Base-by-base conservation (phyloP, 2,888 invertebrate genomes). In the Argyra leucocephala region DNA sequence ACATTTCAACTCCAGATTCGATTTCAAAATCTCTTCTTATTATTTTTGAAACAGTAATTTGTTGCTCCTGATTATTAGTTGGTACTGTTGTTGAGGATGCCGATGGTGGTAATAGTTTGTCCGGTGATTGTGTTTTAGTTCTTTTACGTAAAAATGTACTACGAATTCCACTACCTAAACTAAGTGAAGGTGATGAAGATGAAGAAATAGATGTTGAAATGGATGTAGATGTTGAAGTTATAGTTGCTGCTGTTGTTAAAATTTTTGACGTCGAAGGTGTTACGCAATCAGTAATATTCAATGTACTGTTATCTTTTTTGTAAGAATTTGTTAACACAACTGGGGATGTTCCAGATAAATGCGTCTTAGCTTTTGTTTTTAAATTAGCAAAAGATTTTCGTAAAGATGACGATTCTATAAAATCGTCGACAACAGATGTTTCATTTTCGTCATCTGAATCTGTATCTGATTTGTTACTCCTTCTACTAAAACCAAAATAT, bases 1-100 rank as follows among this genome's bases (percentile, higher is more conserved):
- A 70, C 72, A 79, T 75, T 69, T 79, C 79, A 0, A 79, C 76
- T 0, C 78, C 79, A 1, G 79, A 79, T 65, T 80, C 79, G 7
- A 80, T 78, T 18, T 61, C 61, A 59, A 22, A 59, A 15, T 78
- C 76, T 22, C 76, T 73, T 64, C 76, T 75, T 66, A 76, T 76
- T 66, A 73, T 75, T 0, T 75, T 75, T 26, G 73, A 66, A 15
- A 75, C 66, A 22, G 74, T 72, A n/a, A 73, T 72, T 6, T 21
- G 21, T 22, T 2, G 24, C 57, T 21, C 22, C n/a, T n/a, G n/a
- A n/a, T n/a, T n/a, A n/a, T n/a, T n/a, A 57, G n/a, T 66, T 59
- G 7, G 9, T n/a, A 9, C 62, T 21, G 5, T 65, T 62, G 62
- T 67, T 66, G 18, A 62, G 66, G 12, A 18, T 48, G 31, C 12